Base-by-base conservation (phyloP, 92 coral and sea anemone genomes). In the Galaxea fascicularis region DNA sequence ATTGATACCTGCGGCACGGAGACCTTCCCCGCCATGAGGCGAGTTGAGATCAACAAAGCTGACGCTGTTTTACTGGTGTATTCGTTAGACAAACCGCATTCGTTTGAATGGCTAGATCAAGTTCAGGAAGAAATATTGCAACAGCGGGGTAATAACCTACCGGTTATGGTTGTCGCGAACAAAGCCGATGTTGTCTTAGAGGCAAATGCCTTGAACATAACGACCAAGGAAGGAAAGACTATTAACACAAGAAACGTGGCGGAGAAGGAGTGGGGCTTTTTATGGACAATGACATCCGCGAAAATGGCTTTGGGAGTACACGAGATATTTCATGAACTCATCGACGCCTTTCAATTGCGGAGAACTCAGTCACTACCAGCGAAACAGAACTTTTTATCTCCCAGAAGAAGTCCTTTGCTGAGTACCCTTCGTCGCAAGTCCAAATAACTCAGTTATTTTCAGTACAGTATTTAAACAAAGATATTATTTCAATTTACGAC, bases 1-100 rank as follows among this genome's bases (percentile, higher is more conserved):
- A 94, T 94, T 27, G 98, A 94, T 71, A 94, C 98, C 29, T 94
- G 95, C 44, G 98, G 98, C 7, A 78, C 98, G 28, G 98, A 94
- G 78, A 94, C 92, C 66, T 94, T 94, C 73, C 98, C 98, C 0
- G 98, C 98, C 6, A 94, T 94, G 95, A 79, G 98, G 76, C 72
- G 90, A 71, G 95, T 94, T 0, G 98, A 92, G 79, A 94, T 94
- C 29, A 85, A 88, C 53, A 94, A 94, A 75, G 91, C 98, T 25
- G 95, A 94, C 69, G 98, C 95, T 1, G 75, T 92, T 35, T 59
- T 94, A 29, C 87, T 94, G 51, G 98, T 94, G 6, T 94, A 94
- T 77, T 94, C 98, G 15, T 45, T 88, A n/a, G 98, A 94, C 56
- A 85, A 90, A 30, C 91, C 95, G 12, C 79, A 72, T 59, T 89